Evolutionary conservation across 2,797 vertebrate genomes (phyloP), one percentile per base, ranked within the genome.

Genomic region (Lacerta viridis): DNA sequence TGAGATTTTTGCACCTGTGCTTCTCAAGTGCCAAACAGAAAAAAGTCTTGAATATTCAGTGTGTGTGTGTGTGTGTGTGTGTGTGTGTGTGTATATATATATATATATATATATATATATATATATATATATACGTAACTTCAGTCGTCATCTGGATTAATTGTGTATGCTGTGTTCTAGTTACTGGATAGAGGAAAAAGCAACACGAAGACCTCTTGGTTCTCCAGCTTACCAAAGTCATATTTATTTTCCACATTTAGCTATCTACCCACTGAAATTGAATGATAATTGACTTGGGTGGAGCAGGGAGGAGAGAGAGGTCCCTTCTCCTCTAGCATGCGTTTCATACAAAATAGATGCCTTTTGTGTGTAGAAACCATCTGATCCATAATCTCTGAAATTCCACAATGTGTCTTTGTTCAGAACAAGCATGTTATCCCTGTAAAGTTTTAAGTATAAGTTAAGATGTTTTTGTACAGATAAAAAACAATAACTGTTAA

Each of bases 391-490:
- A 88, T 92, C 95, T 94, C 86, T 93, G 91, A 93, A 96, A 95
- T 95, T 96, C 95, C 95, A 95, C 95, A 95, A 96, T 90, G 94
- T 96, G 94, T 97, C 97, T 97, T 96, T 96, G 95, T 98, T 97
- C 92, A 94, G 94, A 96, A 92, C 93, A 96, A 97, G 97, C 97
- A 97, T 98, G 97, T 97, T 97, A 94, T 96, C 96, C 95, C 97
- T 93, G 93, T 97, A 97, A 97, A 97, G 95, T 97, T 96, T 97
- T 96, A 95, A 95, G 95, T 96, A 96, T 96, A 96, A 96, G 92
- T 97, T 96, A 95, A 92, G 78, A 95, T 94, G 94, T 97, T 97
- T 98, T 97, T 98, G 96, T 97, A 97, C 97, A 97, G 96, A 97
- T 95, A 96, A 97, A 97, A 95, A 94, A 81, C 78, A 76, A 84